These are phyloP conservation scores for Calvadosia cruxmelitensis DNA, from an alignment of 30 jellyfish, hydroid and myxozoan species.

Conservation along the genomic window DNA sequence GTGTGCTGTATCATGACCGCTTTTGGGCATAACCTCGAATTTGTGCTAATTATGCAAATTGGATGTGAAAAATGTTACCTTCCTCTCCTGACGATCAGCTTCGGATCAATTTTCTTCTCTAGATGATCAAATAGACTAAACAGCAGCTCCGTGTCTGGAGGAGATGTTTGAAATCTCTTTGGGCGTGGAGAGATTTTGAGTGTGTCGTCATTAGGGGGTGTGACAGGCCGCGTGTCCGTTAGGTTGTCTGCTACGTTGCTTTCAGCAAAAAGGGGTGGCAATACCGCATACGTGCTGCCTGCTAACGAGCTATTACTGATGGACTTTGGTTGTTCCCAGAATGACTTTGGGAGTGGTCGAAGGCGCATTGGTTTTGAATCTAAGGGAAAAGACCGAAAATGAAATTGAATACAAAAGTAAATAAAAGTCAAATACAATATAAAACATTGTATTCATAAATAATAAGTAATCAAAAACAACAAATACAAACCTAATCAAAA, in stretches of 20 bases:
- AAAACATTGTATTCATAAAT: no score
- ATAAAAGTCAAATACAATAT: no score
- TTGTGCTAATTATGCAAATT: not conserved
- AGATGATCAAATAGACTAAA: constrained; percentile 56
- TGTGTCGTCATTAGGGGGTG: constrained; percentile 68
- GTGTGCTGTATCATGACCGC: not conserved
- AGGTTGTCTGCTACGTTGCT: constrained; percentile 20
- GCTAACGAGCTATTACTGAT: constrained; percentile 59
- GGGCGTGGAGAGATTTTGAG: constrained; percentile 7
- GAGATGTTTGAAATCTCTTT: constrained; percentile 12
- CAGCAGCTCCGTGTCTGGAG: constrained; percentile 62
- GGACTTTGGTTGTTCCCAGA: constrained; percentile 67
- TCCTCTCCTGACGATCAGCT: constrained; percentile 64
- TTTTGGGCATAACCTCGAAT: not conserved
- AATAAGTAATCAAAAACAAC: no score
- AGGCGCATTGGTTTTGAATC: constrained; percentile 67
- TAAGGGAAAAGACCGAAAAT: no score
- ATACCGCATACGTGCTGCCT: constrained; percentile 34
- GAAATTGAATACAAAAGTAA: no score
- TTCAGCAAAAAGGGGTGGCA: constrained; percentile 82
- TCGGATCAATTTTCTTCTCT: constrained; percentile 51
- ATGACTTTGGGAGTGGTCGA: constrained; percentile 75
- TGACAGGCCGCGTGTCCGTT: constrained; percentile 67
- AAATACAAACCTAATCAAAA: no score
- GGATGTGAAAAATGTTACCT: constrained; percentile 25